phyloP scores from a whole-genome alignment of 2,888 invertebrate genomes.

The Spodoptera exigua region DNA sequence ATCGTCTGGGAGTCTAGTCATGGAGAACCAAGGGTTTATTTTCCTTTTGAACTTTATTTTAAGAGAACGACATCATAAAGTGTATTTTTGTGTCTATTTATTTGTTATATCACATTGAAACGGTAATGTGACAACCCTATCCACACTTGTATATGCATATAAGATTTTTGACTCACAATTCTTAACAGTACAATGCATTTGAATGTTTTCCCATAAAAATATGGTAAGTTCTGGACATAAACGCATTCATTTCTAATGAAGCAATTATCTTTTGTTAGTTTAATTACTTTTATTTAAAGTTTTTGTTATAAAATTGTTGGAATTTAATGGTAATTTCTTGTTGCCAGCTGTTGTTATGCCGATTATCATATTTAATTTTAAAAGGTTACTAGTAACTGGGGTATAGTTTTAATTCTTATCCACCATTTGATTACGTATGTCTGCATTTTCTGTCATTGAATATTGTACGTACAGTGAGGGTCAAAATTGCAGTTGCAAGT shows the following conservation, averaged over 20 bases:
- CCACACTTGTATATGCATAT: slow-evolving; percentile 4
- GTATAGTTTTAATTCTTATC: neutral
- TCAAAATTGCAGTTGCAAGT: too few species aligned
- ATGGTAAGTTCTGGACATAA: slow-evolving; percentile 32
- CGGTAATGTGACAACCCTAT: slow-evolving; percentile 32
- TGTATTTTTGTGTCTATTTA: too few species aligned
- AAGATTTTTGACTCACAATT: slow-evolving; percentile 24
- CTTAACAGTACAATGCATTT: slow-evolving; percentile 47
- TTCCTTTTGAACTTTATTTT: too few species aligned
- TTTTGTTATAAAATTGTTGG: slow-evolving; percentile 21
- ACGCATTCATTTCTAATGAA: slow-evolving; percentile 43
- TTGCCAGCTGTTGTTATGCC: slow-evolving; percentile 13
- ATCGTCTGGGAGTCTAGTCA: too few species aligned
- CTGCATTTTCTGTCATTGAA: too few species aligned
- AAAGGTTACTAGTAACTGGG: neutral
- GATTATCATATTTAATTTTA: neutral
- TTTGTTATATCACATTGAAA: too few species aligned
- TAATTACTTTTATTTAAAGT: slow-evolving; percentile 47
- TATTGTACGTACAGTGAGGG: too few species aligned
- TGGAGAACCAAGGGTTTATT: too few species aligned
- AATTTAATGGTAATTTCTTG: slow-evolving; percentile 22
- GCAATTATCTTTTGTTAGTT: slow-evolving; percentile 54
- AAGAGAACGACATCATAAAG: too few species aligned
- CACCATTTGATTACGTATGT: too few species aligned
- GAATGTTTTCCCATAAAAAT: slow-evolving; percentile 53